Conservation (phyloP, 1,140 invertebrate species). For the Drosophila kohkoa region DNA sequence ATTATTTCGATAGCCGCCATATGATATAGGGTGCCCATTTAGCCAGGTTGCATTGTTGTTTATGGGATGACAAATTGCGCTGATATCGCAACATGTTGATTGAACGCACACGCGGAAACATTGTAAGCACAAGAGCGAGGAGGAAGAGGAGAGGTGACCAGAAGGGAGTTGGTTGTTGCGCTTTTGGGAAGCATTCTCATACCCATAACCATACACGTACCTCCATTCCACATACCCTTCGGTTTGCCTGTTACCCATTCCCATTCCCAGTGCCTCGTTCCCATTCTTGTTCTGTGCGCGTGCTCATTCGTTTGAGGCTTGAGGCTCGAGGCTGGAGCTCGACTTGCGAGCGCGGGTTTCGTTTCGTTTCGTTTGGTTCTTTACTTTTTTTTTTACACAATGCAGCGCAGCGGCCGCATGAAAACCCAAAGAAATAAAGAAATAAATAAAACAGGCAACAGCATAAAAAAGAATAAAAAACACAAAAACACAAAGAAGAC, state of each 20-base stretch:
- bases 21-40: slow-evolving; percentile 51
- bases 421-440: slow-evolving; percentile 78
- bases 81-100: slow-evolving; percentile 83
- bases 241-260: not conserved
- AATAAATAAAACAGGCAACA: slow-evolving; percentile 81
- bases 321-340: slow-evolving; percentile 41
- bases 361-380: slow-evolving; percentile 8
- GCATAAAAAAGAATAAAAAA: slow-evolving; percentile 63
- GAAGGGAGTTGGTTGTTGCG: slow-evolving; percentile 15
- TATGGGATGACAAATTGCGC: slow-evolving; percentile 81
- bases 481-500: slow-evolving; percentile 65
- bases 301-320: slow-evolving; percentile 60
- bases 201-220: not conserved
- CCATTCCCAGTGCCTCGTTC: slow-evolving; percentile 20
- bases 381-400: slow-evolving; percentile 46
- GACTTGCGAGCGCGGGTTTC: slow-evolving; percentile 22
- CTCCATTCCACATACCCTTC: too few species aligned
- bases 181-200: slow-evolving; percentile 39
- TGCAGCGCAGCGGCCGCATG: slow-evolving; percentile 61
- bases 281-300: slow-evolving; percentile 67
- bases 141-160: not conserved
- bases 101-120: slow-evolving; percentile 80
- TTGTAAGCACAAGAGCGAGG: slow-evolving; percentile 49
- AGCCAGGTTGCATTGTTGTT: slow-evolving; percentile 60
- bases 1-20: slow-evolving; percentile 44